These are phyloP conservation scores for Cylindroiulus punctatus DNA, from an alignment of 2,888 invertebrate genomes.

Conservation along the genomic window DNA sequence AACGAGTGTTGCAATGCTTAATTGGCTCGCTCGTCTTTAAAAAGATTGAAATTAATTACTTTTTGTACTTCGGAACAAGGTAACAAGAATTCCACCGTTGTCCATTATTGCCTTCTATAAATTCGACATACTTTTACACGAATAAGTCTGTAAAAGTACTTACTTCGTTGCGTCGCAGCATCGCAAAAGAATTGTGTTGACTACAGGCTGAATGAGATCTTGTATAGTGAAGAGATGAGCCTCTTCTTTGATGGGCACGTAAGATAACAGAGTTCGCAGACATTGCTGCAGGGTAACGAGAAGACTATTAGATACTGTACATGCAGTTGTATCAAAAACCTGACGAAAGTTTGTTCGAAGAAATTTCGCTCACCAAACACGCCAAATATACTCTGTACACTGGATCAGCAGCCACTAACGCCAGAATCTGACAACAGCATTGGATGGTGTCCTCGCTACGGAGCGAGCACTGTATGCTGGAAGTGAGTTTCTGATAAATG, in stretches of 20 bases:
- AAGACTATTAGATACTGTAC: not conserved
- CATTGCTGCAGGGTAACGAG: constrained; percentile 60
- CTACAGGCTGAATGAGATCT: constrained; percentile 64
- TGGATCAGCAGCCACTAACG: constrained; percentile 66
- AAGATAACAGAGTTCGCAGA: constrained; percentile 61
- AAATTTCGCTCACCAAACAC: constrained; percentile 63
- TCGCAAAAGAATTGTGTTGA: constrained; percentile 66
- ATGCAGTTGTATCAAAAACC: not conserved
- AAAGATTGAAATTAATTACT: not conserved
- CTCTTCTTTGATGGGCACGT: constrained; percentile 59
- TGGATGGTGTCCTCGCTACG: constrained; percentile 62
- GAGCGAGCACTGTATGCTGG: constrained; percentile 55
- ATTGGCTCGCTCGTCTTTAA: constrained; percentile 65
- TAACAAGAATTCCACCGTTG: not conserved
- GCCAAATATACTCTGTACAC: constrained; percentile 68
- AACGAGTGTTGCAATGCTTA: constrained; percentile 66
- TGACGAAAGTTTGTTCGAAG: not conserved
- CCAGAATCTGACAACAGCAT: constrained; percentile 65
- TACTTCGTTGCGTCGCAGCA: constrained; percentile 67
- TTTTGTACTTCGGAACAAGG: not conserved
- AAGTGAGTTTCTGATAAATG: constrained; percentile 80
- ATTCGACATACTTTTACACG: no score
- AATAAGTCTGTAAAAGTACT: constrained; percentile 46
- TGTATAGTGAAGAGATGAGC: constrained; percentile 63
- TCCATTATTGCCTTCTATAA: not conserved